Conservation (phyloP, 2,888 invertebrate species). For the Drosophila prolongata region DNA sequence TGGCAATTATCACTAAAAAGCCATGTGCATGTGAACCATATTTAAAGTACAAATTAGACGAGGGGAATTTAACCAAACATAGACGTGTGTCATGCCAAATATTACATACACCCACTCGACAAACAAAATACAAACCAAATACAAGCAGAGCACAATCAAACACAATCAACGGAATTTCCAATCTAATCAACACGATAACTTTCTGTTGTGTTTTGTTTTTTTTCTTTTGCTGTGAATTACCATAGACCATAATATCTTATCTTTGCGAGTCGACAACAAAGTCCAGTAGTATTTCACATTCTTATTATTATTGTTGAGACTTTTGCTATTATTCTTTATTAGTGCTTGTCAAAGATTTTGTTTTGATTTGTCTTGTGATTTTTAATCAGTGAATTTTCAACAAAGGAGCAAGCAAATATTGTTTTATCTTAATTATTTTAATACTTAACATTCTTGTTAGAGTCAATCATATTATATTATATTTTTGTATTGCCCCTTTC, state of each 20-base stretch:
- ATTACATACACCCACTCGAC: conserved; percentile 6
- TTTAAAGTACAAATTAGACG: conserved; percentile 27
- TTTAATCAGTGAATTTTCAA: not conserved
- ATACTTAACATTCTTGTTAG: not conserved
- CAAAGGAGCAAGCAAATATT: not conserved
- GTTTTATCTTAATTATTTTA: not conserved
- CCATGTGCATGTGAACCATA: conserved; percentile 18
- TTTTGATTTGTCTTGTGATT: not conserved
- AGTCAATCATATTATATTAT: not conserved
- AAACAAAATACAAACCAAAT: conserved; percentile 11
- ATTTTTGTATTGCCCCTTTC: not conserved
- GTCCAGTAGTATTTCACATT: conserved; percentile 22
- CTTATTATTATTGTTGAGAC: conserved; percentile 14
- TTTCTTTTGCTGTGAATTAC: conserved; percentile 17
- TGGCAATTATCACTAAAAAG: conserved; percentile 32
- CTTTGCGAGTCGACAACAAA: conserved; percentile 11
- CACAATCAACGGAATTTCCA: conserved; percentile 44
- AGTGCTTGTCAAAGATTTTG: not conserved
- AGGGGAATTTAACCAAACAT: conserved; percentile 9
- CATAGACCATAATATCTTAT: conserved; percentile 30
- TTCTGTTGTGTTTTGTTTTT: conserved; percentile 28
- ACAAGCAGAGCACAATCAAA: conserved; percentile 14
- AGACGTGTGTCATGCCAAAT: conserved; percentile 42
- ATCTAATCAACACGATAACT: conserved; percentile 62
- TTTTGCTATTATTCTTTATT: not conserved